Evolutionary conservation across 2,113 vertebrate genomes (phyloP).

Genomic region (Myrmecobius fasciatus): DNA sequence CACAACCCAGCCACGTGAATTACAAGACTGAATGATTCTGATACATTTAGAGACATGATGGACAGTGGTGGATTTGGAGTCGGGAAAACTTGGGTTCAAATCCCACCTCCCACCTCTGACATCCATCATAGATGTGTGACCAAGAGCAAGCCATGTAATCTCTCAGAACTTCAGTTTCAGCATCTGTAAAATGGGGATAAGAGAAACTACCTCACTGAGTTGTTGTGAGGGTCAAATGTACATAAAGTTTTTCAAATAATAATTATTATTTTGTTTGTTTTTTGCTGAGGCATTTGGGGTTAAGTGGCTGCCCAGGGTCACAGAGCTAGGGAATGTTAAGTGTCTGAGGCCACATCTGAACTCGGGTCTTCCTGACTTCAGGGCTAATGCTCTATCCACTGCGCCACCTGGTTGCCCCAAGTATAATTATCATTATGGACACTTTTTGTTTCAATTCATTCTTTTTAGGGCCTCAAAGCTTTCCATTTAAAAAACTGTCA

Average conservation of each 20-base stretch:
- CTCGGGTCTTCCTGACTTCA: too few relatives aligned
- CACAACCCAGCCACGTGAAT: background rate
- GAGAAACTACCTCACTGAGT: background rate
- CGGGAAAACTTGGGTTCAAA: background rate
- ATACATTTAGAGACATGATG: background rate
- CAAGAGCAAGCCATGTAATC: background rate
- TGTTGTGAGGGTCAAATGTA: background rate
- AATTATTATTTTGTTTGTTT: too few relatives aligned
- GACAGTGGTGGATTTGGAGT: background rate
- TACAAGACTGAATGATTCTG: background rate
- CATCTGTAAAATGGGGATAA: background rate
- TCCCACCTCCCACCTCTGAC: background rate
- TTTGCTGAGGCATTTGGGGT: too few relatives aligned
- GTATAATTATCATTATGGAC: background rate
- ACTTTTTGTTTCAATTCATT: background rate
- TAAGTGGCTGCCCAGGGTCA: too few relatives aligned
- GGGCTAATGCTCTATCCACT: too few relatives aligned
- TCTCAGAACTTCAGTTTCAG: background rate
- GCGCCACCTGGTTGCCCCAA: too few relatives aligned
- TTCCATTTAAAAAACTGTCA: background rate
- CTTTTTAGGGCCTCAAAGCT: background rate
- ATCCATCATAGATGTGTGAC: background rate
- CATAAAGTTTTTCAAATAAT: background rate
- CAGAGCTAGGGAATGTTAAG: too few relatives aligned
- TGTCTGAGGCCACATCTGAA: too few relatives aligned